Percentiles rank a stretch among this genome's conserved stretches.
phyloP scores from a whole-genome alignment of 1,140 invertebrate genomes.

The Cotesia vestalis region DNA sequence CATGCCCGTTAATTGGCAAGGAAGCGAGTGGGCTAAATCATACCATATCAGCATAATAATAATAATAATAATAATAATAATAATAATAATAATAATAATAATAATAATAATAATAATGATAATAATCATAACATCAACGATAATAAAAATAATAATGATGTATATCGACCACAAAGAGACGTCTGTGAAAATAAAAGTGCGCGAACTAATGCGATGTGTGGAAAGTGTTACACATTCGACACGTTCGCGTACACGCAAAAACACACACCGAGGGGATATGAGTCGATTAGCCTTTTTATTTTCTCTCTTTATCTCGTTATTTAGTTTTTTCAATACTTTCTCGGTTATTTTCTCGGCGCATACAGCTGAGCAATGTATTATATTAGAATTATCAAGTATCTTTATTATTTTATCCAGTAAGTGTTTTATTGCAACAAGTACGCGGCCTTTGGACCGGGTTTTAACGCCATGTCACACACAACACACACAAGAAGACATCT shows the following conservation, averaged over 20 bases:
- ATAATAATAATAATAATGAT: no score
- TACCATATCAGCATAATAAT: constrained; percentile 3
- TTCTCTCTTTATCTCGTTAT: not conserved
- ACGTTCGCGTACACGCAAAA: not conserved
- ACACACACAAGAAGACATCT: no score
- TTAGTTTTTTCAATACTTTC: not conserved
- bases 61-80: no score
- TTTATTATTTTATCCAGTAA: no score
- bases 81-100: no score
- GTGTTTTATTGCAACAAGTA: no score
- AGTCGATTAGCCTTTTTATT: not conserved
- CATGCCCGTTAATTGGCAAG: constrained; percentile 31
- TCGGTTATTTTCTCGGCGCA: no score
- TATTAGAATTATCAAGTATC: not conserved
- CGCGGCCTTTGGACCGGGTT: no score
- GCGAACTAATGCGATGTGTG: constrained; percentile 37
- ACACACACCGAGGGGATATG: not conserved
- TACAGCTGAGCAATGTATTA: not conserved
- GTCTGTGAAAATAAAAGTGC: constrained; percentile 44
- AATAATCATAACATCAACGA: not conserved
- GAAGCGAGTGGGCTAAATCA: constrained; percentile 30
- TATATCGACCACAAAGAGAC: constrained; percentile 22
- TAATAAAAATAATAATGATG: no score
- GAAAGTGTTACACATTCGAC: constrained; percentile 36
- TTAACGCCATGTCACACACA: no score